These are phyloP conservation scores for Pristionchus exspectatus DNA, from an alignment of 2,888 invertebrate genomes.

Conservation along the genomic window DNA sequence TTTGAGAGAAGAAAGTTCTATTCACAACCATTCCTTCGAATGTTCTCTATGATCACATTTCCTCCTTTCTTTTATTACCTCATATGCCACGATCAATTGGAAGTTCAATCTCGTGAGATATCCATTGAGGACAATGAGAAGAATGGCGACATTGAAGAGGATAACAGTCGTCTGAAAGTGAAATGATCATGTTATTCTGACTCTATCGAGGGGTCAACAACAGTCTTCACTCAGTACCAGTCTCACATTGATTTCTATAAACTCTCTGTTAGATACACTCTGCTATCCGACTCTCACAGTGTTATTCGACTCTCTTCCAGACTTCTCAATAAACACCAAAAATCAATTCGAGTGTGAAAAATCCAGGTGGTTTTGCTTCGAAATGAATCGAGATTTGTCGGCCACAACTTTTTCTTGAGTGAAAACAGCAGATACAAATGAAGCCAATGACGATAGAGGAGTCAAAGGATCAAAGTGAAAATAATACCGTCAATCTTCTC, in stretches of 20 bases:
- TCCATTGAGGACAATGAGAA: conserved; percentile 67
- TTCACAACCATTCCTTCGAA: too few species aligned
- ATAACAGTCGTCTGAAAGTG: conserved; percentile 62
- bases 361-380: conserved; percentile 9
- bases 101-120: conserved; percentile 69
- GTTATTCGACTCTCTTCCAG: neutral
- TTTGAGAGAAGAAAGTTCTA: neutral
- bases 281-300: neutral
- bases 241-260: neutral
- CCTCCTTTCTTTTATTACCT: conserved; percentile 45
- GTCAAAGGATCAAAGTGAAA: neutral
- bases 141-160: conserved; percentile 61
- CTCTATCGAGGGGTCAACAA: neutral
- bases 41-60: neutral
- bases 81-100: conserved; percentile 62
- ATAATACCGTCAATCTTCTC: conserved; percentile 49
- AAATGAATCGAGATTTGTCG: neutral
- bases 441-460: neutral
- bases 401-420: conserved; percentile 18
- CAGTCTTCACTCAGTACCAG: neutral
- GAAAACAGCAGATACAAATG: conserved; percentile 11
- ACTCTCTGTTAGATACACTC: neutral
- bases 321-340: neutral
- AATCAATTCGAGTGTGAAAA: neutral
- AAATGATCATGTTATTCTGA: conserved; percentile 45